Base-by-base conservation (phyloP, 1,140 invertebrate species). In the Heterodera carotae region DNA sequence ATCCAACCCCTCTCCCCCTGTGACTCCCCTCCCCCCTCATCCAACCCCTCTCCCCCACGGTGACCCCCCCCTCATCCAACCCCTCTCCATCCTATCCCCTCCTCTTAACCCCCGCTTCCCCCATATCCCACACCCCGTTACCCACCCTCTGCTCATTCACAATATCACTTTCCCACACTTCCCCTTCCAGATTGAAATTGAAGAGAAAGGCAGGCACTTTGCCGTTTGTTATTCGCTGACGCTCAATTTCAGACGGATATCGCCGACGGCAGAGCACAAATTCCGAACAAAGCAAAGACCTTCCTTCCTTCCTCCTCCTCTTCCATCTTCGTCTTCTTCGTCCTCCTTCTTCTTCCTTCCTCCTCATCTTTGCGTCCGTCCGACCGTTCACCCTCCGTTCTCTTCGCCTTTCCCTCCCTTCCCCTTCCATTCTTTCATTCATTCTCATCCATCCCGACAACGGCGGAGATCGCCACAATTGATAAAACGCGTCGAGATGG, bases 381-480 rank as follows among this genome's bases (percentile, higher is more conserved):
- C n/a, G n/a, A n/a, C n/a, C n/a, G n/a, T n/a, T n/a, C n/a, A n/a
- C 59, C 18, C 29, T 62, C n/a, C 62, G 62, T 66, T 66, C 62
- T 66, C 0, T 39, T 66, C 27, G 27, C 62, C 62, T 25, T 10
- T 18, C 62, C 62, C 62, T 12, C 27, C 27, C 3, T 66, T 66
- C 62, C 15, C 25, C 62, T 22, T n/a, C n/a, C n/a, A n/a, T n/a
- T n/a, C n/a, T n/a, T n/a, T n/a, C n/a, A n/a, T n/a, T n/a, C n/a
- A n/a, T n/a, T n/a, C n/a, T n/a, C n/a, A n/a, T n/a, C n/a, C 62
- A 66, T 66, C 62, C 62, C 27, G 62, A 66, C 27, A 66, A 34
- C 62, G 62, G 62, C 62, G 62, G 62, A 66, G 62, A 66, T 66
- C 62, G 62, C 62, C 62, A 66, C 27, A 66, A 25, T 66, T 22